These are phyloP conservation scores for Phasia obesa DNA, from an alignment of 2,888 invertebrate species.

Conservation along the genomic window DNA sequence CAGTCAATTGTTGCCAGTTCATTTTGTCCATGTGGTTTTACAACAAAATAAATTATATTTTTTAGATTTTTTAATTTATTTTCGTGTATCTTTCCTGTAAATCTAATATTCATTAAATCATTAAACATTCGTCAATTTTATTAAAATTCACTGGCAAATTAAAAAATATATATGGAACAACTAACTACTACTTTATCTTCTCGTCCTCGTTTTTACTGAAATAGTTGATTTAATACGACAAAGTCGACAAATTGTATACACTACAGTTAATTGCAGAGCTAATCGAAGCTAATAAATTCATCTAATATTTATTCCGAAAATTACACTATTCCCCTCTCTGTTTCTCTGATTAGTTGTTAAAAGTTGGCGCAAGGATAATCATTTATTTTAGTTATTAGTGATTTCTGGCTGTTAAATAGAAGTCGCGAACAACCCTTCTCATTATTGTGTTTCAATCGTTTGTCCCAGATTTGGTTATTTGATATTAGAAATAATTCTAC, in stretches of 20 bases:
- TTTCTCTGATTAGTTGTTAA: no score
- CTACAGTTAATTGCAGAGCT: no score
- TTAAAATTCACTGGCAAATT: conserved; percentile 5
- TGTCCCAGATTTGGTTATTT: no score
- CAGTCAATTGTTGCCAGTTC: background rate
- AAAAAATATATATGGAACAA: background rate
- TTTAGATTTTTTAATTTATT: background rate
- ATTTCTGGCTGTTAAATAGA: no score
- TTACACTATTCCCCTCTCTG: no score
- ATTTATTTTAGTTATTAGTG: no score
- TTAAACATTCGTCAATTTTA: conserved; percentile 28
- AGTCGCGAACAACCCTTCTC: no score
- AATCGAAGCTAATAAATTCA: no score
- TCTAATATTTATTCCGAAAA: no score
- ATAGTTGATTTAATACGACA: background rate
- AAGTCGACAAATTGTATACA: background rate
- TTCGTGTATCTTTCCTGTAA: background rate
- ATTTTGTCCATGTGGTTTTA: conserved; percentile 20
- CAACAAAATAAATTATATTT: background rate
- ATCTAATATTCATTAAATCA: conserved; percentile 5
- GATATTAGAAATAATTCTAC: no score
- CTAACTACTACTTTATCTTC: conserved; percentile 23
- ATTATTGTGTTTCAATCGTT: no score
- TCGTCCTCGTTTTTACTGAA: conserved; percentile 13
- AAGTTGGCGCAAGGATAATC: no score